These are phyloP conservation scores for Drosophila navojoa DNA, from an alignment of 1,140 invertebrate genomes.

Conservation along the genomic window DNA sequence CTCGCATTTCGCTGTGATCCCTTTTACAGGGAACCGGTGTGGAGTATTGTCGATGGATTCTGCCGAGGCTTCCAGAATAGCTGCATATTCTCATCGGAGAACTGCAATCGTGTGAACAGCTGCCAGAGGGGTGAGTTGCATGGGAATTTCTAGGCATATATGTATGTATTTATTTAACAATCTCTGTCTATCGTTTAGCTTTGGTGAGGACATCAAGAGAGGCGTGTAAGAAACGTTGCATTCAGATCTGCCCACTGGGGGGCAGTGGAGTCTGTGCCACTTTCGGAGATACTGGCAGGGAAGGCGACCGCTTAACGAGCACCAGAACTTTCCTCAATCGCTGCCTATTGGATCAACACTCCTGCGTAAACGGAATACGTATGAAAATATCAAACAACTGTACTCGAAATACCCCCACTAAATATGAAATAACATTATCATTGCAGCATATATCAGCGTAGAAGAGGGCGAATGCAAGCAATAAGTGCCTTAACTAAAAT, in stretches of 20 bases:
- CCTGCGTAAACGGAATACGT: constrained; percentile 37
- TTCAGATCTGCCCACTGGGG: background rate
- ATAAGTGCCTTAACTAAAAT: background rate
- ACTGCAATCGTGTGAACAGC: constrained; percentile 44
- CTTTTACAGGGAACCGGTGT: constrained; percentile 44
- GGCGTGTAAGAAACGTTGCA: background rate
- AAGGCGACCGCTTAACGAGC: background rate
- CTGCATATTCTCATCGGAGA: constrained; percentile 47
- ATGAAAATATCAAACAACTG: background rate
- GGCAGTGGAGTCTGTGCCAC: constrained; percentile 13
- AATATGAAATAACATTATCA: background rate
- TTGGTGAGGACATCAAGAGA: background rate
- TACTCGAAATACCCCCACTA: background rate
- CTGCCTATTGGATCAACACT: constrained; percentile 23
- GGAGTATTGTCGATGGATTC: constrained; percentile 25
- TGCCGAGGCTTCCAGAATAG: constrained; percentile 60
- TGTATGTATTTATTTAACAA: background rate
- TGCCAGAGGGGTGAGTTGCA: constrained; percentile 1
- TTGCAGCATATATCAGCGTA: constrained; percentile 19
- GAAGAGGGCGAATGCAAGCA: background rate
- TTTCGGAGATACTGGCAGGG: background rate
- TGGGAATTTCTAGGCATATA: background rate
- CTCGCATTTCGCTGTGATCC: constrained; percentile 33
- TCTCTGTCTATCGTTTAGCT: background rate
- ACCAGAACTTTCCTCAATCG: constrained; percentile 1